Evolutionary conservation across 1,140 invertebrate genomes (phyloP).

Genomic region (Eubasilissa regina): DNA sequence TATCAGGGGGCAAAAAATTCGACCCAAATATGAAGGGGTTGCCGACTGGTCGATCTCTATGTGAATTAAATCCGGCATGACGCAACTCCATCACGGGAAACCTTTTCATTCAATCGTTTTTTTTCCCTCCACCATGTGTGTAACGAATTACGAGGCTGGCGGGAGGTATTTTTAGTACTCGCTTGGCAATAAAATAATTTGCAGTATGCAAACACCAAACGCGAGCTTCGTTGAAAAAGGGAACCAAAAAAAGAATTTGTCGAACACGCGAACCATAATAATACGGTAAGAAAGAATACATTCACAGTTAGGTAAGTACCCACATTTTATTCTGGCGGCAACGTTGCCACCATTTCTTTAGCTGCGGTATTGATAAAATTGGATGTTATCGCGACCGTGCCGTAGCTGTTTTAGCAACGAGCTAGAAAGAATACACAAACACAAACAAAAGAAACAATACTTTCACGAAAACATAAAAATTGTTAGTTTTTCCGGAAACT

Average conservation of each 20-base stretch:
- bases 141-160: neutral
- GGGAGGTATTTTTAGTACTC: neutral
- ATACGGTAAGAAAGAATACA: neutral
- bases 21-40: too few species aligned
- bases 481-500: too few species aligned
- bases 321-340: too few species aligned
- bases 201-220: neutral
- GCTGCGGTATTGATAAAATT: too few species aligned
- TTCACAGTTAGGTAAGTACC: too few species aligned
- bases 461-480: too few species aligned
- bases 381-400: too few species aligned
- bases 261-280: neutral
- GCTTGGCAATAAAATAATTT: neutral
- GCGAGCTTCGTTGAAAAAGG: neutral
- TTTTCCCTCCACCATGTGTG: neutral
- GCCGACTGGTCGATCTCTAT: neutral
- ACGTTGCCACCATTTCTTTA: too few species aligned
- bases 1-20: too few species aligned
- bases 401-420: too few species aligned
- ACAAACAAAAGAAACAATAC: too few species aligned
- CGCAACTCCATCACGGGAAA: neutral
- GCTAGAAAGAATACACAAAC: too few species aligned
- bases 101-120: neutral
- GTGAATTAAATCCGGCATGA: slow-evolving; percentile 10
- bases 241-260: neutral